Evolutionary conservation across 2,888 invertebrate genomes (phyloP).

Genomic region (Eupithecia insigniata): DNA sequence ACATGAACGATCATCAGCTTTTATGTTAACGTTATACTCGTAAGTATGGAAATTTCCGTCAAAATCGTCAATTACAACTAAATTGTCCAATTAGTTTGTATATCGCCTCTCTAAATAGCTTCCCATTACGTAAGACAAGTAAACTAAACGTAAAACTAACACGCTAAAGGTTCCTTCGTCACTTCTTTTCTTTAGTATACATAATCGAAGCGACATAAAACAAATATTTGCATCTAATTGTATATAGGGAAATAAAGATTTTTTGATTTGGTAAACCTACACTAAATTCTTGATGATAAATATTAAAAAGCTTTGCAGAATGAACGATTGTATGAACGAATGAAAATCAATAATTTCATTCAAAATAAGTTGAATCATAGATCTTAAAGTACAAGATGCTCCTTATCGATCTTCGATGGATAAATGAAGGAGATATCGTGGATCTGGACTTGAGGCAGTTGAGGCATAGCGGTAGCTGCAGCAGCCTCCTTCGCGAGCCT

Average conservation of each 20-base stretch:
- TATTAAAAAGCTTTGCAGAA: not conserved
- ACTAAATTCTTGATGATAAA: not conserved
- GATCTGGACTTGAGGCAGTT: constrained; percentile 22
- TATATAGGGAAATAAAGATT: not conserved
- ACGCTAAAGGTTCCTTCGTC: not conserved
- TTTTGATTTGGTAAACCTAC: too few relatives aligned
- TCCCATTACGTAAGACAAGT: not conserved
- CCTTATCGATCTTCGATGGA: constrained; percentile 51
- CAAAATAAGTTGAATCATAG: not conserved
- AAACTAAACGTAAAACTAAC: not conserved
- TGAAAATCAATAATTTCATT: not conserved
- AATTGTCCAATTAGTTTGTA: not conserved
- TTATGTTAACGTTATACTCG: not conserved
- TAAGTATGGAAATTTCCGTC: not conserved
- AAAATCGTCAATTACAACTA: not conserved
- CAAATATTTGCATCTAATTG: not conserved
- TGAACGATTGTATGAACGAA: not conserved
- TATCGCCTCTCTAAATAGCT: not conserved
- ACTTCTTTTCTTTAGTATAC: not conserved
- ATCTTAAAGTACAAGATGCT: constrained; percentile 43
- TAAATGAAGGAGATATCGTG: constrained; percentile 48
- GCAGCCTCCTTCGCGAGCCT: constrained; percentile 50
- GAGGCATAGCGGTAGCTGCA: not conserved
- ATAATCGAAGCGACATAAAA: not conserved
- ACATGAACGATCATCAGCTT: not conserved